These are phyloP conservation scores for Cyprinodon diabolis DNA, from an alignment of 2,797 vertebrate genomes.

Conservation along the genomic window DNA sequence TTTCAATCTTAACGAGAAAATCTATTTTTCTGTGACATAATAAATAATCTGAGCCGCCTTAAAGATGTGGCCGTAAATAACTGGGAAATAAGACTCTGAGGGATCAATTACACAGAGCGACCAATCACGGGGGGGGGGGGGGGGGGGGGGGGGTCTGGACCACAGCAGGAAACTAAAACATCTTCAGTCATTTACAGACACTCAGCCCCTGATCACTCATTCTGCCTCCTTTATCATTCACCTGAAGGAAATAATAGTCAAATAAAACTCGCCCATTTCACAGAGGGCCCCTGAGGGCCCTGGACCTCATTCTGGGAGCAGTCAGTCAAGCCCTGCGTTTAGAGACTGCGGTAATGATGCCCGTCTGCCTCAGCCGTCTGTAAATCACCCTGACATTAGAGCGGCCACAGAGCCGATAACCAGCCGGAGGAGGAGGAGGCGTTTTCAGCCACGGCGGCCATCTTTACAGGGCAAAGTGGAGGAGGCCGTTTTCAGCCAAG, in stretches of 20 bases:
- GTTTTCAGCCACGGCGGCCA: no score
- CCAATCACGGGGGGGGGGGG: background rate
- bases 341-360: slow-evolving; percentile 62
- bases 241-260: slow-evolving; percentile 49
- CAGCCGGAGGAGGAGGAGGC: no score
- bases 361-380: slow-evolving; percentile 59
- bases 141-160: background rate
- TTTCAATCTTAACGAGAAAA: background rate
- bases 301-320: slow-evolving; percentile 47
- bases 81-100: slow-evolving; percentile 15
- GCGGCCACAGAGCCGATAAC: slow-evolving; percentile 51
- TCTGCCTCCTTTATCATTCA: slow-evolving; percentile 13
- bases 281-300: slow-evolving; percentile 43
- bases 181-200: slow-evolving; percentile 2
- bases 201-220: slow-evolving; percentile 43
- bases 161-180: background rate
- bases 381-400: slow-evolving; percentile 72
- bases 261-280: slow-evolving; percentile 56
- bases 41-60: background rate
- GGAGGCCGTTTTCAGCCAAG: no score
- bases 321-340: slow-evolving; percentile 28
- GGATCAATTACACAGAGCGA: slow-evolving; percentile 16
- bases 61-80: background rate
- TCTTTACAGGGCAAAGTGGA: no score
- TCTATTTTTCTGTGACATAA: background rate